Percentiles rank a stretch among this genome's conserved stretches.
These are phyloP conservation scores for Hydroisotoma schaefferi DNA, from an alignment of 2,888 invertebrate genomes.

Conservation along the genomic window DNA sequence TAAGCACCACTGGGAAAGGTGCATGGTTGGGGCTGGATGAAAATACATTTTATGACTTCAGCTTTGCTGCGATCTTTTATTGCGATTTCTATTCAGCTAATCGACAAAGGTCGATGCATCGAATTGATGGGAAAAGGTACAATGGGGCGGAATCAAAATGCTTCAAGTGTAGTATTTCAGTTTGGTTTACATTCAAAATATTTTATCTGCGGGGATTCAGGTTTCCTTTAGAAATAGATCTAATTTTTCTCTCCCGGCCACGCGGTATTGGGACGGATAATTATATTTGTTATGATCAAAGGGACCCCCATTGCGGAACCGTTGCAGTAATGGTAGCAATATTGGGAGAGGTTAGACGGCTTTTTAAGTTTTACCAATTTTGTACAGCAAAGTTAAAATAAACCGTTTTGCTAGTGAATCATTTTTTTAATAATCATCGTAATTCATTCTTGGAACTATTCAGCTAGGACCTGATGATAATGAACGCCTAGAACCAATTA, in stretches of 20 bases:
- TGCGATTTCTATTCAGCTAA: conserved; percentile 9
- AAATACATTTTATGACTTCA: conserved; percentile 12
- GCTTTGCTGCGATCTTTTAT: conserved; percentile 13
- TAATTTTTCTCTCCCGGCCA: conserved; percentile 7
- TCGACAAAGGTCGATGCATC: conserved; percentile 18
- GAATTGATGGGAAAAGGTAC: conserved; percentile 14
- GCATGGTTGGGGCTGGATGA: neutral
- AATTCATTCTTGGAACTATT: neutral
- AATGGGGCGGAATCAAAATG: neutral
- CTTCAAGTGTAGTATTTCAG: no score
- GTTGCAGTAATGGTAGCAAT: conserved; percentile 14
- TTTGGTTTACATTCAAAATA: neutral
- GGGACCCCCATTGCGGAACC: neutral
- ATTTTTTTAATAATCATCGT: no score
- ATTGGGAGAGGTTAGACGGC: conserved; percentile 17
- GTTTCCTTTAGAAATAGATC: conserved; percentile 19
- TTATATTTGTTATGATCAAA: neutral
- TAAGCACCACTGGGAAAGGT: neutral
- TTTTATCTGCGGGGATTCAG: neutral
- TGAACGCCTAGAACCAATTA: conserved; percentile 2
- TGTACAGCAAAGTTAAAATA: neutral
- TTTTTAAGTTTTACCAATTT: neutral
- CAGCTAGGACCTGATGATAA: conserved; percentile 13
- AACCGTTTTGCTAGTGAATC: no score
- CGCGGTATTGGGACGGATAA: neutral